Conservation (phyloP, 2,888 invertebrate genomes). For the Brachypalpus laphriformis region DNA sequence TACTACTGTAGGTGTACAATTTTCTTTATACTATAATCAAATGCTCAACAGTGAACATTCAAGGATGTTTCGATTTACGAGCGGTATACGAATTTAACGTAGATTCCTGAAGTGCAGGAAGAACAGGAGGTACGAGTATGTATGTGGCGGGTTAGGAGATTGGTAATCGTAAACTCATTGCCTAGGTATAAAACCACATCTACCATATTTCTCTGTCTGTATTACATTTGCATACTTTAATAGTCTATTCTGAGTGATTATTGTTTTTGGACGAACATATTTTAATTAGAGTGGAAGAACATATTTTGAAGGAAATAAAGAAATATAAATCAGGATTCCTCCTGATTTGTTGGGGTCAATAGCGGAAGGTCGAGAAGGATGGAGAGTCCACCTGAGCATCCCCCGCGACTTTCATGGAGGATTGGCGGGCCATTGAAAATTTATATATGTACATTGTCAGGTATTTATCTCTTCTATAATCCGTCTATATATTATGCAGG, state of each 20-base stretch:
- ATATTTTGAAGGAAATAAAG: too few species aligned
- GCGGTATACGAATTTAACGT: conserved; percentile 7
- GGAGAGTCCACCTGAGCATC: too few species aligned
- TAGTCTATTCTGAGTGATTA: conserved; percentile 21
- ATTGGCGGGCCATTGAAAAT: too few species aligned
- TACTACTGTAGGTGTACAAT: background rate
- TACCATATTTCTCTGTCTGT: conserved; percentile 2
- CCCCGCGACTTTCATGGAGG: too few species aligned
- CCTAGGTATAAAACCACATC: background rate
- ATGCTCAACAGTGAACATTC: conserved; percentile 22
- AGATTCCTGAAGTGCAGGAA: conserved; percentile 7
- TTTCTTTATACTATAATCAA: conserved; percentile 20
- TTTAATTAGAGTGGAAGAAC: conserved; percentile 1
- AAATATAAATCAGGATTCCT: too few species aligned
- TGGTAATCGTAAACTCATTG: conserved; percentile 30
- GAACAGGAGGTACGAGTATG: background rate
- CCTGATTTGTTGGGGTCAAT: too few species aligned
- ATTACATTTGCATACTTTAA: conserved; percentile 41
- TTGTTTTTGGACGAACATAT: background rate
- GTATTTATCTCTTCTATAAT: too few species aligned
- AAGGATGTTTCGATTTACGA: conserved; percentile 48
- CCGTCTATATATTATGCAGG: too few species aligned
- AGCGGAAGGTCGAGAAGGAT: too few species aligned
- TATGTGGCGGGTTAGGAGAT: background rate
- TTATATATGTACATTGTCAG: too few species aligned